phyloP scores from a whole-genome alignment of 2,113 vertebrate species.

The Aleadryas rufinucha region DNA sequence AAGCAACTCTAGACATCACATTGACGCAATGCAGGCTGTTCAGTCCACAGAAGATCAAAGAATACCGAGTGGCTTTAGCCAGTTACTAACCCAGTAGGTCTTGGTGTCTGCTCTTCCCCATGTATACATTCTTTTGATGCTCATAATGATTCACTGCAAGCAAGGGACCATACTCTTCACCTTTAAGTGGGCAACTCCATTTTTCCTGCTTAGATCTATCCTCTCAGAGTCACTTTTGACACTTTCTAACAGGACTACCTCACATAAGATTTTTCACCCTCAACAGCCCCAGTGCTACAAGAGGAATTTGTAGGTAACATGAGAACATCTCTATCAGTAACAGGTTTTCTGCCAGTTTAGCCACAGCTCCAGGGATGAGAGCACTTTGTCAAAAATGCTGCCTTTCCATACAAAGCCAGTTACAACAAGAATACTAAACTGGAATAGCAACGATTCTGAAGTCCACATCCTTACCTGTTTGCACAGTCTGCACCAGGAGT shows the following conservation, averaged over 20 bases:
- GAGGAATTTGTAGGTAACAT: background rate
- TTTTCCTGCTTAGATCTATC: background rate
- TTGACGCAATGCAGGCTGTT: background rate
- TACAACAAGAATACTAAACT: background rate
- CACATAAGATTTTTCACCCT: background rate
- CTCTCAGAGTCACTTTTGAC: background rate
- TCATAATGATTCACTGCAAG: background rate
- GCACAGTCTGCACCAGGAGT: constrained; percentile 97
- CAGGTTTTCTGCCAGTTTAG: background rate
- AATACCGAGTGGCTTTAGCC: background rate
- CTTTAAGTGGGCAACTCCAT: background rate
- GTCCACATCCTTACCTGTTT: constrained; percentile 83
- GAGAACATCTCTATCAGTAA: background rate
- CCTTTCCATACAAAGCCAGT: background rate
- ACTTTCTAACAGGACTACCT: background rate
- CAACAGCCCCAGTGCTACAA: background rate
- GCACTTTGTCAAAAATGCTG: background rate
- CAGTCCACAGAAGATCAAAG: background rate
- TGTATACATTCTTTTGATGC: background rate
- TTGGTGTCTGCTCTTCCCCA: background rate
- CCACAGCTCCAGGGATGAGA: background rate
- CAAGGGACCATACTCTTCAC: background rate
- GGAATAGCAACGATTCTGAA: background rate
- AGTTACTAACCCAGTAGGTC: background rate
- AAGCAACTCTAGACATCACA: background rate